A percentile compares a stretch with the other conserved stretches of the same genome.
Conservation (phyloP, 2,113 vertebrate genomes). For the Crotalus horridus region DNA sequence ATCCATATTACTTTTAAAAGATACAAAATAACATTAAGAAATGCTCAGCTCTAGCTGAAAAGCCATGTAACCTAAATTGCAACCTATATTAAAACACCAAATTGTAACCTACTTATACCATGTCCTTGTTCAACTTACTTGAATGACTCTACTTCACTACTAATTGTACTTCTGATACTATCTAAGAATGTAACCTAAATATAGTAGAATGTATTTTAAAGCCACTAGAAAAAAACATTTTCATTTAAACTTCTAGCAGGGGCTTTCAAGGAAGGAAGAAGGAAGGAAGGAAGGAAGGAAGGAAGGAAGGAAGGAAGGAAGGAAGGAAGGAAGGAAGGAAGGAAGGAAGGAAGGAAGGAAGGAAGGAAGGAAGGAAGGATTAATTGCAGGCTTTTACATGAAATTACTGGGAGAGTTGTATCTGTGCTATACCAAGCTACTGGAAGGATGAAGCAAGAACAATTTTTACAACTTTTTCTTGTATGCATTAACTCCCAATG, state of each 20-base stretch:
- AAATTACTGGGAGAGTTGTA: neutral
- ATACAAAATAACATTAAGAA: conserved; percentile 22
- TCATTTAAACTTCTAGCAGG: neutral
- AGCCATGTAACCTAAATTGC: conserved; percentile 39
- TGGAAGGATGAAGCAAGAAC: neutral
- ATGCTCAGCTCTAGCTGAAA: conserved; percentile 27
- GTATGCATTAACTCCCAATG: neutral
- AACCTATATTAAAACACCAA: neutral
- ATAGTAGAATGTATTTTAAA: neutral
- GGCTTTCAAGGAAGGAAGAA: neutral
- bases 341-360: neutral
- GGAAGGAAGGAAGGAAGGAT: neutral
- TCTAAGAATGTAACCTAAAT: conserved; percentile 21
- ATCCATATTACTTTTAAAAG: conserved; percentile 20
- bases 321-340: neutral
- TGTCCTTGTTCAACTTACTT: conserved; percentile 10
- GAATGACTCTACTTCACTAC: neutral
- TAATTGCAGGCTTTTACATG: neutral
- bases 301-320: neutral
- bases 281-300: neutral
- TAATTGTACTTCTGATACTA: conserved; percentile 14
- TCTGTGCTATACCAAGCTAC: neutral
- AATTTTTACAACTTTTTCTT: neutral
- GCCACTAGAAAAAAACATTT: neutral
- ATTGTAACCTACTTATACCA: neutral